Base-by-base conservation (phyloP, 2,113 vertebrate species). In the Rhea pennata region DNA sequence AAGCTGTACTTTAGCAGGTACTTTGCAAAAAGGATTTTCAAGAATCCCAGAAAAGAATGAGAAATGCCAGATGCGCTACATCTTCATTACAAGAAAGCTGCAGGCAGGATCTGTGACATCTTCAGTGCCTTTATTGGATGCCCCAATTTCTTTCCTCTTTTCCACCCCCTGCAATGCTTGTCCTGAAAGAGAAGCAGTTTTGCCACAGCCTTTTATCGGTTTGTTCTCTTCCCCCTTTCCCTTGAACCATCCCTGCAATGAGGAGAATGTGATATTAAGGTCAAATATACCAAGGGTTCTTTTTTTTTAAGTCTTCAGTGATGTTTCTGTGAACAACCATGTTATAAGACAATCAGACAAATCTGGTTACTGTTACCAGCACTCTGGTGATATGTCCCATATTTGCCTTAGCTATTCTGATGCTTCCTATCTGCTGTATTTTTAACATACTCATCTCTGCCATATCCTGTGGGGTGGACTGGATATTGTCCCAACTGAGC, bases 371-470 rank as follows among this genome's bases (percentile, higher is more conserved):
- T 33, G 31, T 40, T 76, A 80, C 29, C 33, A 26, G 42, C 10
- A 4, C 64, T 53, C 14, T 19, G 24, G 21, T 21, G 50, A 0
- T 8, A 12, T 6, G 21, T 50, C 69, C 31, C 1, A 0, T 20
- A 8, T 40, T 46, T 81, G 33, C 48, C 40, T 56, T 83, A 29
- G 31, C 31, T 73, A 12, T 14, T 58, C 21, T 70, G 58, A 0
- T 36, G 40, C 23, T 39, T 61, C 64, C 12, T 46, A 8, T 15
- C 54, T 33, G 48, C 31, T 70, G 44, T 62, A 6, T 40, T 72
- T 73, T 65, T 66, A 39, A 44, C 8, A 2, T 2, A 2, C 4
- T 56, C 2, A 1, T 26, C 64, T 48, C 80, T 85, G 48, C 50
- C 46, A 16, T 50, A 24, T n/a, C 40, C 53, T 27, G 44, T 46